Percentiles rank a stretch among this genome's conserved stretches.
Evolutionary conservation across 1,140 invertebrate genomes (phyloP).

Genomic region (Pogonomyrmex californicus): DNA sequence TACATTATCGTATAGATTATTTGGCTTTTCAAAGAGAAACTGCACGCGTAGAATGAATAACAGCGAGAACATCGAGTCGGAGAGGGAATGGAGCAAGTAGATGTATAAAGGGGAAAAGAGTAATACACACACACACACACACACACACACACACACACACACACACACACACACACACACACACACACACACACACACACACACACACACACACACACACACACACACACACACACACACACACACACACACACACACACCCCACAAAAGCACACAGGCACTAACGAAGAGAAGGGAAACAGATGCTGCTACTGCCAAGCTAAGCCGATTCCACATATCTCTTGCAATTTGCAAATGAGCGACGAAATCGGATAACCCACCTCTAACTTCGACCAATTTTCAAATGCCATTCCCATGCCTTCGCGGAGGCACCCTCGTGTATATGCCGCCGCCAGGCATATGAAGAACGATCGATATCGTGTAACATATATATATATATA

Average conservation of each 20-base stretch:
- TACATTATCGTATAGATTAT: conserved; percentile 71
- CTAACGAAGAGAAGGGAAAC: conserved; percentile 54
- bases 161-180: no score
- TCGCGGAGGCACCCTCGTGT: background rate
- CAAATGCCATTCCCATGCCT: conserved; percentile 38
- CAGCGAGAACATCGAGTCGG: background rate
- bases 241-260: no score
- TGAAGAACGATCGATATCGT: conserved; percentile 27
- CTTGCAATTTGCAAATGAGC: conserved; percentile 74
- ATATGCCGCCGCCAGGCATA: conserved; percentile 21
- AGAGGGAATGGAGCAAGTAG: background rate
- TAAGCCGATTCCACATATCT: conserved; percentile 66
- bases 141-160: no score
- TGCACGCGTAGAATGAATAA: conserved; percentile 43
- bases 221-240: no score
- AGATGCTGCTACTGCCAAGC: conserved; percentile 41
- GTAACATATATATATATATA: background rate
- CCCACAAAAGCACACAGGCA: background rate
- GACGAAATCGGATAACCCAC: conserved; percentile 67
- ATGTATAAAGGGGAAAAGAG: background rate
- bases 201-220: no score
- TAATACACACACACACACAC: background rate
- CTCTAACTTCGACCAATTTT: conserved; percentile 69
- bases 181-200: no score
- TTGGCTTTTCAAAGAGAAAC: conserved; percentile 64